These are phyloP conservation scores for Pinctada fucata DNA, from an alignment of 2,888 invertebrate genomes.

Conservation along the genomic window DNA sequence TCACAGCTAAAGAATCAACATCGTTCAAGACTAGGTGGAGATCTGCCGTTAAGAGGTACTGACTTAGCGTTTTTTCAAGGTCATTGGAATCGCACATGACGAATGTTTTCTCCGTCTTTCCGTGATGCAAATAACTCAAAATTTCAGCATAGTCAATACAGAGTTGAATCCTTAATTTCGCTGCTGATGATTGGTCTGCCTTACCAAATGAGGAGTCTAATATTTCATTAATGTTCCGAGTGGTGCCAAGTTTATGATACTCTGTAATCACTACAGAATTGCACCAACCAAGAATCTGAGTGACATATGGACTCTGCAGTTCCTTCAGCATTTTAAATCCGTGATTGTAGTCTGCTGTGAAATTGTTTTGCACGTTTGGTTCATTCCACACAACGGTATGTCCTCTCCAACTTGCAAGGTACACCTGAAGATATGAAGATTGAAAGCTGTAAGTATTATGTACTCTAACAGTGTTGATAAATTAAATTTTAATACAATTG, in stretches of 20 bases:
- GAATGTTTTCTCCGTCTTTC: conserved; percentile 48
- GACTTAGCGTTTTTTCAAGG: conserved; percentile 77
- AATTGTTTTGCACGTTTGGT: conserved; percentile 63
- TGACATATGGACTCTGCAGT: conserved; percentile 70
- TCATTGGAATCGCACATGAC: conserved; percentile 79
- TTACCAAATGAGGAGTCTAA: neutral
- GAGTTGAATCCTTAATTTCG: conserved; percentile 61
- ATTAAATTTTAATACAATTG: too few species aligned
- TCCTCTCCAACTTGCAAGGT: conserved; percentile 74
- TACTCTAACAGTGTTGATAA: too few species aligned
- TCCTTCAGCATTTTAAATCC: conserved; percentile 75
- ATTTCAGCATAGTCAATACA: conserved; percentile 77
- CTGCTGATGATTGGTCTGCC: neutral
- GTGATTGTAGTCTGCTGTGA: conserved; percentile 75
- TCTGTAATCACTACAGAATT: conserved; percentile 74
- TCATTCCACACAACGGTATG: conserved; percentile 72
- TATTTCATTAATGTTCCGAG: conserved; percentile 63
- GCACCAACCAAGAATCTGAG: conserved; percentile 77
- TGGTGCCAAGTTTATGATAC: conserved; percentile 75
- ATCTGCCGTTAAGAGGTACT: conserved; percentile 76
- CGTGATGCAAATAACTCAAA: conserved; percentile 74
- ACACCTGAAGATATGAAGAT: too few species aligned
- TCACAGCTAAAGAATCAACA: conserved; percentile 78
- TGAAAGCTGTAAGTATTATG: too few species aligned
- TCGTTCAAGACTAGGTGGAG: conserved; percentile 77